Evolutionary conservation across 1,140 invertebrate genomes (phyloP), one percentile per base, ranked within the genome.

Genomic region (Ptiloglossa arizonensis): DNA sequence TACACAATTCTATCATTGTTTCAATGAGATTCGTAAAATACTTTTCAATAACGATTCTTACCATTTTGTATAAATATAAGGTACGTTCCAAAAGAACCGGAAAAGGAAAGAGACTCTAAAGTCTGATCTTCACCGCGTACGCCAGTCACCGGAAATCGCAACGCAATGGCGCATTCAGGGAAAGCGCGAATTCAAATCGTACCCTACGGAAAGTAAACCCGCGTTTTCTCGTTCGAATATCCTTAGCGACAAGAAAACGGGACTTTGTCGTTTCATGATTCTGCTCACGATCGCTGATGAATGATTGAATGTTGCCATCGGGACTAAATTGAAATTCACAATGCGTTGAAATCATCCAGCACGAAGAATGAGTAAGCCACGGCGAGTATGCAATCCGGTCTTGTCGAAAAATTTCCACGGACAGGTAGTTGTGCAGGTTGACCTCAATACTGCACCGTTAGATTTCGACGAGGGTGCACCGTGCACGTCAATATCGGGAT

Each of bases 41-140:
- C 67, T 29, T 15, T 1, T 15, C 5, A 69, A 85, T 83, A 62
- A 83, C 52, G 46, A 63, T n/a, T 54, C 70, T 81, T 79, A 85
- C 83, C 83, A 85, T 85, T 68, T 85, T 59, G 15, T 22, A 52
- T 8, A 63, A 24, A 24, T 35, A 22, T 2, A 19, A 1, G 11
- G 32, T 56, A 46, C 22, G 38, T 57, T 44, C 19, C 56, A 3
- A 38, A 41, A 44, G 50, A 71, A 81, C 66, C 73, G 82, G 82
- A 85, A 85, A 79, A 46, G 27, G 15, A 2, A 11, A 62, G 5
- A 44, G 6, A 0, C 22, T 44, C 13, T 64, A 62, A 46, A 66
- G 35, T 17, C 62, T 2, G 11, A 54, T 71, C 13, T 35, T 29
- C 67, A 62, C n/a, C 2, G 13, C 44, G 19, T 54, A 44, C 22